Evolutionary conservation across 2,797 vertebrate genomes (phyloP), one percentile per base, ranked within the genome.

Genomic region (Bufotes viridis): DNA sequence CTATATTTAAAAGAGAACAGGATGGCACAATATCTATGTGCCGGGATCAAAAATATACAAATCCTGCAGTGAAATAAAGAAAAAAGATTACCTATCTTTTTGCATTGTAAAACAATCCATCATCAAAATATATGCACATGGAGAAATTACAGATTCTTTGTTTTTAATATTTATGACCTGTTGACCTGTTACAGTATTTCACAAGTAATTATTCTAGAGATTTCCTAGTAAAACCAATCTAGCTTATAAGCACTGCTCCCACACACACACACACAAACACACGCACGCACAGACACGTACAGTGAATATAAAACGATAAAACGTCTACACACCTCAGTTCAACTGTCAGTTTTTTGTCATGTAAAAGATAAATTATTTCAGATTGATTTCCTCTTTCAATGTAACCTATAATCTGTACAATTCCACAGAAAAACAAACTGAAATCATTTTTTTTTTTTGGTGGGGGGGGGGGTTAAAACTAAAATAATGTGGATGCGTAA

Each of bases 181-280:
- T 51, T 76, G 74, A 76, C 74, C 74, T 76, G 74, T 53, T 76
- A 70, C 26, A 17, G 74, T 76, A 51, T 76, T 76, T 76, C 74
- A 76, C 74, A 55, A 26, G 75, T 57, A 78, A 55, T 34, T 78
- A 78, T 78, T 78, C 22, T 55, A 78, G 51, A 78, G 57, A 55
- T n/a, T n/a, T 24, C 2, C 13, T 24, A 13, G 75, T 55, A 2
- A 78, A 78, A 78, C 75, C 51, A 76, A 42, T 49, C 7, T 74
- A 74, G 70, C 7, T 74, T 42, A 9, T 20, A 42, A 74, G 29
- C 15, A 42, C 20, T 42, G 29, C 26, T n/a, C 24, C 15, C 26
- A 65, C 22, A 29, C 15, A 69, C 17, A 29, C 29, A 13, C 29
- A 58, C 34, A 34, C 34, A 42, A 2, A 2, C 1, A 2, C 2